Percentiles rank a stretch among this genome's conserved stretches.
Evolutionary conservation across 1,140 invertebrate genomes (phyloP).

Genomic region (Cheumatopsyche charites): DNA sequence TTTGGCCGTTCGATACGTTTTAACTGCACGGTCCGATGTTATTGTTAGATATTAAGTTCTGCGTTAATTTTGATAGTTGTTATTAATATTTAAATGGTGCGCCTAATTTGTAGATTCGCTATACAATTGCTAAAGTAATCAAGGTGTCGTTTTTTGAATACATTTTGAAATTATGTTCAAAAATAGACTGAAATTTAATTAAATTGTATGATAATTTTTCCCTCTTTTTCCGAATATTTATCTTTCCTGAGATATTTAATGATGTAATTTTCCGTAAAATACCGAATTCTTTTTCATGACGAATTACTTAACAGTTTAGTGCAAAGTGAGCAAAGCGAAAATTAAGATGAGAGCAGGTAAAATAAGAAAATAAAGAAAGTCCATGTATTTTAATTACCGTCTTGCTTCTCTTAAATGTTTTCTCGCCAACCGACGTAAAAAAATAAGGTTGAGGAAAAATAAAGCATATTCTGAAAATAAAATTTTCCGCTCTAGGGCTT

Average conservation of each 20-base stretch:
- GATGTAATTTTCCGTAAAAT: background rate
- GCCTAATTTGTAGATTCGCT: too few species aligned
- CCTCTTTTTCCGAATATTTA: background rate
- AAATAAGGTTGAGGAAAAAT: background rate
- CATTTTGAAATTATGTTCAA: too few species aligned
- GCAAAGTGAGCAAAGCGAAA: background rate
- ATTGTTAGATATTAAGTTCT: background rate
- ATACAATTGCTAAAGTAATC: too few species aligned
- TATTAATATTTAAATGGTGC: background rate
- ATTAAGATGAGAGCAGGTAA: conserved; percentile 34
- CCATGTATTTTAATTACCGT: conserved; percentile 31
- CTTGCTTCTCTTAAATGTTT: conserved; percentile 15
- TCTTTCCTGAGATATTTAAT: background rate
- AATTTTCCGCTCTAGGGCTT: conserved; percentile 6
- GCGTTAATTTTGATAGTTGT: background rate
- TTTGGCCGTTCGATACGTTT: conserved; percentile 16
- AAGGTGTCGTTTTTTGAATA: background rate
- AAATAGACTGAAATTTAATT: too few species aligned
- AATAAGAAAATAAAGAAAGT: conserved; percentile 29
- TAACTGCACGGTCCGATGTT: background rate
- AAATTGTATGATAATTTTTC: too few species aligned
- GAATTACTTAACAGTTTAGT: background rate
- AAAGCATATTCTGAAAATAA: conserved; percentile 9
- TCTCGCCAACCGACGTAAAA: background rate
- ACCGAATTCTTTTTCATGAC: background rate